Evolutionary conservation across 1,140 invertebrate species (phyloP).

Genomic region (Lepidostoma basale): DNA sequence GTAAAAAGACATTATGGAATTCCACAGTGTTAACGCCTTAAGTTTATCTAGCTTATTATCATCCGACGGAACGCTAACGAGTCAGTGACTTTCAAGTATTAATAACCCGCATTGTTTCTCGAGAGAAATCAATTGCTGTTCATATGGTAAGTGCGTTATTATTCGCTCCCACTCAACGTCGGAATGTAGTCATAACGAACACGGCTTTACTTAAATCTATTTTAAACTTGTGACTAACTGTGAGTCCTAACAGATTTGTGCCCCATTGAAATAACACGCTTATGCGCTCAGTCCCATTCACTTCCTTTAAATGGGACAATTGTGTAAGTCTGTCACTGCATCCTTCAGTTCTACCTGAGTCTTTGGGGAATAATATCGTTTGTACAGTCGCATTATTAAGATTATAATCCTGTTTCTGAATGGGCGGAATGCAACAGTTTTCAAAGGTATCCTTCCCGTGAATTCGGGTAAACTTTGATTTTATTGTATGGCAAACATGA

Average conservation of each 20-base stretch:
- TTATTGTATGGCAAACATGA: conserved; percentile 12
- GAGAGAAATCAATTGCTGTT: no score
- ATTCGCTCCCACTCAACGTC: no score
- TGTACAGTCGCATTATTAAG: not conserved
- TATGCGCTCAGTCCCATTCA: conserved; percentile 3
- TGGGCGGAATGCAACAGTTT: conserved; percentile 14
- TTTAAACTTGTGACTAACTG: conserved; percentile 13
- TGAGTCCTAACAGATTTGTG: not conserved
- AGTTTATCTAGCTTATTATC: no score
- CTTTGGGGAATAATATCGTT: conserved; percentile 10
- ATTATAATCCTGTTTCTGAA: conserved; percentile 11
- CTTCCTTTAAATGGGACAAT: conserved; percentile 1
- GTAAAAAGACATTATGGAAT: no score
- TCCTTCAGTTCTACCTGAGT: not conserved
- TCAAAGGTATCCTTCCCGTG: not conserved
- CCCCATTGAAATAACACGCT: conserved; percentile 5
- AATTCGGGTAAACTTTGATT: not conserved
- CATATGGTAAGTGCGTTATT: no score
- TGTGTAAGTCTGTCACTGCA: not conserved
- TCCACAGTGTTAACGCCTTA: no score
- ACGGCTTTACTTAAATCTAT: no score
- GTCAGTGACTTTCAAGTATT: no score
- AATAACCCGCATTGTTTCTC: no score
- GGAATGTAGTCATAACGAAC: no score
- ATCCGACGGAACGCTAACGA: no score